A percentile compares a stretch with the other conserved stretches of the same genome.
Conservation (phyloP, 2,888 invertebrate genomes). For the Apamea crenata region DNA sequence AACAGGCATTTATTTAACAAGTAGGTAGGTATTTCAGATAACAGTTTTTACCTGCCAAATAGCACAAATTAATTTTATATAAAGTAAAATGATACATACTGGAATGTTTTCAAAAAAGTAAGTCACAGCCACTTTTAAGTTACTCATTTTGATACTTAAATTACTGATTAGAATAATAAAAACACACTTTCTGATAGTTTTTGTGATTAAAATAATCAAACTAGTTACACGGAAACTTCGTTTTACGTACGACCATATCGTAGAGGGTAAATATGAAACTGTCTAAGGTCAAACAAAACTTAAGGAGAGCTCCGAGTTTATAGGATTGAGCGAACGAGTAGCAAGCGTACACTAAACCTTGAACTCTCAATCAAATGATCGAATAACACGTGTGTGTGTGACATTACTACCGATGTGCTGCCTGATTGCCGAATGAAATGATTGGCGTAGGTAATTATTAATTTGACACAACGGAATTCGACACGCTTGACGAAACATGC, state of each 20-base stretch:
- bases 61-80: neutral
- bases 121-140: conserved; percentile 76
- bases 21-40: neutral
- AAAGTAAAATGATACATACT: conserved; percentile 74
- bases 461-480: conserved; percentile 29
- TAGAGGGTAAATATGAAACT: conserved; percentile 53
- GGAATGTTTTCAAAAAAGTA: conserved; percentile 74
- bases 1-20: conserved; percentile 5
- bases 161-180: conserved; percentile 2
- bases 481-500: conserved; percentile 27
- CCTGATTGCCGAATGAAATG: conserved; percentile 16
- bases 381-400: neutral
- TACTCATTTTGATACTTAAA: conserved; percentile 73
- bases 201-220: conserved; percentile 15
- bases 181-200: conserved; percentile 13
- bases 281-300: conserved; percentile 45
- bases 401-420: neutral
- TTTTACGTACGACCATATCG: conserved; percentile 39
- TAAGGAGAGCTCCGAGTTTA: conserved; percentile 14
- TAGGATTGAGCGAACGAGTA: conserved; percentile 15
- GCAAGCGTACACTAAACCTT: conserved; percentile 29
- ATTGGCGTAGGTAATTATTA: conserved; percentile 10
- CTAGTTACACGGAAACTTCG: conserved; percentile 30
- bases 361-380: conserved; percentile 39
- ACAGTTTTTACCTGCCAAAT: neutral